A percentile compares a stretch with the other conserved stretches of the same genome.
phyloP scores from a whole-genome alignment of 2,113 vertebrate species.

The Dicentrarchus labrax region DNA sequence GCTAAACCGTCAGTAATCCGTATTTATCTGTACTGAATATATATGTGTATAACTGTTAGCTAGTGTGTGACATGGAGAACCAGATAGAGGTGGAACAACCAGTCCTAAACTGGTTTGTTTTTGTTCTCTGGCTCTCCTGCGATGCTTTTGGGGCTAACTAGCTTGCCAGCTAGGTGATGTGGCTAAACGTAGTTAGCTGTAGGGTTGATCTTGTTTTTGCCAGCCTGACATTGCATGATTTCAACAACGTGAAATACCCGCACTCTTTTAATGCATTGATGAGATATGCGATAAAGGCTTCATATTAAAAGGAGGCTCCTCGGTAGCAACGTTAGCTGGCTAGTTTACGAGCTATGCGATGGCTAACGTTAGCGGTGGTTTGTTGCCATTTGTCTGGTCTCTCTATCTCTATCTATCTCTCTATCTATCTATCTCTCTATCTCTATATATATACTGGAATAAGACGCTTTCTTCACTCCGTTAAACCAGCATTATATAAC shows the following conservation, averaged over 20 bases:
- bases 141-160: constrained; percentile 30
- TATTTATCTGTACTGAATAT: constrained; percentile 28
- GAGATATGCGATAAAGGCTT: rapidly evolving
- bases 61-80: rapidly evolving
- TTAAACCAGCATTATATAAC: neutral
- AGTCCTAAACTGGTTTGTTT: neutral
- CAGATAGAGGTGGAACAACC: rapidly evolving
- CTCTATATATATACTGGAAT: neutral
- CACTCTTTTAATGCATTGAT: too few relatives aligned
- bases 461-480: neutral
- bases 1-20: constrained; percentile 75
- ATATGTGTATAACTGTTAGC: too few relatives aligned
- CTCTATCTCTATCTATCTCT: too few relatives aligned
- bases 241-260: neutral
- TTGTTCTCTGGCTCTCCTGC: neutral
- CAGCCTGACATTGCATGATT: neutral
- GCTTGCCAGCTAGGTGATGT: constrained; percentile 48
- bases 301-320: neutral
- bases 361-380: constrained; percentile 54
- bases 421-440: too few relatives aligned
- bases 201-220: constrained; percentile 33
- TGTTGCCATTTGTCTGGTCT: constrained; percentile 59
- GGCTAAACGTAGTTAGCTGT: constrained; percentile 52
- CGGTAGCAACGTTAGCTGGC: neutral
- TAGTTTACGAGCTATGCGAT: constrained; percentile 34